phyloP scores from a whole-genome alignment of 1,140 invertebrate genomes.

The Monochamus saltuarius region DNA sequence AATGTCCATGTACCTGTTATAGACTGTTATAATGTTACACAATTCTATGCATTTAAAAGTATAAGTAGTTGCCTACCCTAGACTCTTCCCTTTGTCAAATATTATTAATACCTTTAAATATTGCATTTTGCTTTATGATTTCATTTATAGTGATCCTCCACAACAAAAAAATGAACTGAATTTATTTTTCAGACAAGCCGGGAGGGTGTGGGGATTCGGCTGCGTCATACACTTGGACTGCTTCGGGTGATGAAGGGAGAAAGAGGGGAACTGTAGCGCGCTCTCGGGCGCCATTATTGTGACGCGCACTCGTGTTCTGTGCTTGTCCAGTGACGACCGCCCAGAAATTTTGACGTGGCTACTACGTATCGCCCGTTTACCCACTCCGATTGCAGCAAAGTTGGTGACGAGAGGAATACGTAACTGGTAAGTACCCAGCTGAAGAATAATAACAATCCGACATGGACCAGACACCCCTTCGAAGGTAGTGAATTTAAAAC shows the following conservation, averaged over 20 bases:
- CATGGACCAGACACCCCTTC: slow-evolving; percentile 57
- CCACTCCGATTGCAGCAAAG: slow-evolving; percentile 89
- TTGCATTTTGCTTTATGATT: background rate
- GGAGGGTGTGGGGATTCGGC: background rate
- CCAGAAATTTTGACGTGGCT: slow-evolving; percentile 91
- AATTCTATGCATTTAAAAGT: too few species aligned
- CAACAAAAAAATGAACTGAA: background rate
- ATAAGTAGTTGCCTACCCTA: too few species aligned
- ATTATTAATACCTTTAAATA: background rate
- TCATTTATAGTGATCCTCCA: slow-evolving; percentile 6
- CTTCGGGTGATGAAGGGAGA: slow-evolving; percentile 23
- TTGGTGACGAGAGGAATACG: slow-evolving; percentile 89
- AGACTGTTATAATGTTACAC: too few species aligned
- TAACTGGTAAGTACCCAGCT: slow-evolving; percentile 84
- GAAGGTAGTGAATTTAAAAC: slow-evolving; percentile 41
- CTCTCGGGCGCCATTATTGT: slow-evolving; percentile 58
- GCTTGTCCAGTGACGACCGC: slow-evolving; percentile 82
- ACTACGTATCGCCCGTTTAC: slow-evolving; percentile 89
- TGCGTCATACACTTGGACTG: slow-evolving; percentile 36
- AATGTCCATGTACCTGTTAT: too few species aligned
- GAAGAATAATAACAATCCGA: slow-evolving; percentile 66
- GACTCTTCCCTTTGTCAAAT: background rate
- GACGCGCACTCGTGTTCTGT: slow-evolving; percentile 65
- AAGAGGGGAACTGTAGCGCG: slow-evolving; percentile 24
- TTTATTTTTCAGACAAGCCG: background rate